Conservation (phyloP, 30 jellyfish, hydroid and myxozoan species). For the Aurelia sp. region DNA sequence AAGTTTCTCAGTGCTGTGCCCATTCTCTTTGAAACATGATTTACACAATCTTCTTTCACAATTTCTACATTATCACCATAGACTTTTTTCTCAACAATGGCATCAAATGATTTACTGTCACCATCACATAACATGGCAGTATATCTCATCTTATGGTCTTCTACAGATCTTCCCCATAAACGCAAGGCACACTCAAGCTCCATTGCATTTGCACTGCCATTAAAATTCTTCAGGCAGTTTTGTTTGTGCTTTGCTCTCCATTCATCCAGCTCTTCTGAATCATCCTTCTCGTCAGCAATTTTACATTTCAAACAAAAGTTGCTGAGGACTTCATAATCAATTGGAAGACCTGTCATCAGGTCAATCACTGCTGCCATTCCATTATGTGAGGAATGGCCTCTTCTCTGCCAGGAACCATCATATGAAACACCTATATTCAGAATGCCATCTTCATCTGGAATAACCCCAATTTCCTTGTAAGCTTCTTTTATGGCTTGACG, state of each 20-base stretch:
- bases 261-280: background rate
- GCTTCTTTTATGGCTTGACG: background rate
- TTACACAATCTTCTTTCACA: constrained; percentile 25
- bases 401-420: background rate
- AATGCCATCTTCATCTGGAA: constrained; percentile 18
- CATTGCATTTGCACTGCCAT: background rate
- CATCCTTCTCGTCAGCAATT: too few relatives aligned
- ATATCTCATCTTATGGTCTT: constrained; percentile 10
- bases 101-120: constrained; percentile 47
- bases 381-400: background rate
- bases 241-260: too few relatives aligned
- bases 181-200: background rate
- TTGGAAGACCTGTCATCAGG: background rate
- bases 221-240: background rate
- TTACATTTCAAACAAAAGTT: background rate
- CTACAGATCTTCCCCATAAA: too few relatives aligned
- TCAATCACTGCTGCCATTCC: background rate
- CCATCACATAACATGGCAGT: constrained; percentile 51
- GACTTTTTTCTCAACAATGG: background rate
- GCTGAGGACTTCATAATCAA: background rate
- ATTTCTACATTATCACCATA: background rate
- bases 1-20: constrained; percentile 27
- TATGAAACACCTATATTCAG: constrained; percentile 33
- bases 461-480: constrained; percentile 3
- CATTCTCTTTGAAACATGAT: background rate